Base-by-base conservation (phyloP, 2,888 invertebrate genomes). In the Nomada lathburiana region DNA sequence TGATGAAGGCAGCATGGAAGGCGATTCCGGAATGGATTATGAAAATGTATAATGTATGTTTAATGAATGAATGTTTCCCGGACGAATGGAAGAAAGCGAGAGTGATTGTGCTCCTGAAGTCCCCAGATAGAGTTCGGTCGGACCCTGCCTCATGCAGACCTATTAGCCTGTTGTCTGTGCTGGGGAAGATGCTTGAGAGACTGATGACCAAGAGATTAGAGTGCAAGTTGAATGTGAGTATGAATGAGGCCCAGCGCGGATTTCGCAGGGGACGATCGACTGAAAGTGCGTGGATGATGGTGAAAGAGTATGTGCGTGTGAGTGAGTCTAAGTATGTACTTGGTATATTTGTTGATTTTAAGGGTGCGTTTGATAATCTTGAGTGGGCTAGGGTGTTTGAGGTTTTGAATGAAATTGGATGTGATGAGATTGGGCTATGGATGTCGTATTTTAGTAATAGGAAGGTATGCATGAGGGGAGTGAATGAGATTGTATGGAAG, bases 211-310 rank as follows among this genome's bases (percentile, higher is more conserved):
- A 18, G 53, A 20, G 23, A 11, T n/a, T 63, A 0, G 59, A 64
- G 16, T 0, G 16, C 13, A 47, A 20, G 18, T 16, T 64, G 44
- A 16, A 2, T 59, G 59, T 13, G 2, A 20, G 16, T 5, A 69
- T 47, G 69, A 23, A 47, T 69, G 57, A 55, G 1, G 57, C 50
- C 0, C 74, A 75, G 60, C 53, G 42, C 16, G 74, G 67, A 1
- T 75, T 75, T 52, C 59, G 29, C 20, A 16, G 20, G 23, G 52
- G 60, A 2, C 26, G 68, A n/a, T 75, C 62, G 68, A 68, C n/a
- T n/a, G n/a, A n/a, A n/a, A n/a, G n/a, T n/a, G n/a, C n/a, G n/a
- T n/a, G n/a, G n/a, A n/a, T n/a, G n/a, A n/a, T n/a, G n/a, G n/a
- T n/a, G n/a, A n/a, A n/a, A n/a, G n/a, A n/a, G n/a, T n/a, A n/a